phyloP scores from a whole-genome alignment of 2,113 vertebrate species.

The Oryzias celebensis region DNA sequence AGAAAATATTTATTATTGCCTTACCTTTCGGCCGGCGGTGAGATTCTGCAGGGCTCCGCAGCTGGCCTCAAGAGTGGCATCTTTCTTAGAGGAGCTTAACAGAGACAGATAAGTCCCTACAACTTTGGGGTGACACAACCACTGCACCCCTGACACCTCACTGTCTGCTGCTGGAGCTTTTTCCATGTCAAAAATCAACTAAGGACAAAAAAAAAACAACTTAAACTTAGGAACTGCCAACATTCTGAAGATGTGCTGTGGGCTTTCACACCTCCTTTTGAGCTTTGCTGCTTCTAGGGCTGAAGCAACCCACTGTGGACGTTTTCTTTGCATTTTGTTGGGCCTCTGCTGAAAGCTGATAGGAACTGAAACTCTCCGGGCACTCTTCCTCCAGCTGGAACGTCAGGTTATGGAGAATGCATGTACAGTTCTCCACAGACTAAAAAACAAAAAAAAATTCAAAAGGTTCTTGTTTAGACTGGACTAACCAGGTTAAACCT shows the following conservation, averaged over 20 bases:
- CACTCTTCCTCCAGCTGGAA: conserved; percentile 86
- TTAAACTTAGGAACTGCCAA: background rate
- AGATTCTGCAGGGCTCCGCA: conserved; percentile 93
- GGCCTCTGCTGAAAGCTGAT: conserved; percentile 45
- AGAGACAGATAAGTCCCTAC: conserved; percentile 86
- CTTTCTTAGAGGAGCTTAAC: conserved; percentile 83
- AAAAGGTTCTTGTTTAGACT: background rate
- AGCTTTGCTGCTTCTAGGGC: conserved; percentile 83
- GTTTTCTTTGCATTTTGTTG: conserved; percentile 63
- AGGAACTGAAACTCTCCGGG: conserved; percentile 78
- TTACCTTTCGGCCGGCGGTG: conserved; percentile 79
- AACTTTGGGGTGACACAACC: conserved; percentile 85
- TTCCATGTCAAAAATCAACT: conserved; percentile 57
- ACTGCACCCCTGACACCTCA: conserved; percentile 77
- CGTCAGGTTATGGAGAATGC: conserved; percentile 92
- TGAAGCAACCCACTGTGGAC: conserved; percentile 87
- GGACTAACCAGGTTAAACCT: too few relatives aligned
- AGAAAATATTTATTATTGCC: too few relatives aligned
- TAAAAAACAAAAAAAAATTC: conserved; percentile 42
- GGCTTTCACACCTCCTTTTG: conserved; percentile 57
- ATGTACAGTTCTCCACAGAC: conserved; percentile 94
- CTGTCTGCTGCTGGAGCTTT: conserved; percentile 67
- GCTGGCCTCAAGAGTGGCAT: conserved; percentile 86
- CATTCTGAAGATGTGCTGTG: background rate
- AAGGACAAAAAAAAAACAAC: background rate